phyloP scores from a whole-genome alignment of 2,113 vertebrate genomes.

The Budorcas taxicolor region DNA sequence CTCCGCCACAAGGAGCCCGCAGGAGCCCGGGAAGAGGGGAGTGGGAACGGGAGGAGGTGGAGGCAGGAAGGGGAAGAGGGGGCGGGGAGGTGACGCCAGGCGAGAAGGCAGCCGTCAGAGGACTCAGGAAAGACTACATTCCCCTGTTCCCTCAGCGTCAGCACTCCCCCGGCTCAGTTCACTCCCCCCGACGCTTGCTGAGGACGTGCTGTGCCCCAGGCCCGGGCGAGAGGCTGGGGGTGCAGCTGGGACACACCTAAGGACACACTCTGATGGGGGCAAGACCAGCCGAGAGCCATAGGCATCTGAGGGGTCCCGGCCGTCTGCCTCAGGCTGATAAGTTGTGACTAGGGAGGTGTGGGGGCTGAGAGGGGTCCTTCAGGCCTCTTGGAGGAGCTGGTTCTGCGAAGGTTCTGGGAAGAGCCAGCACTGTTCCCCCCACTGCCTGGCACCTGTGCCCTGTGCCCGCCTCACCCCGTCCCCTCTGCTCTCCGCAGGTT shows the following conservation, averaged over 20 bases:
- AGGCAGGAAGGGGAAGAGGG: background rate
- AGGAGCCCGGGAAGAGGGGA: background rate
- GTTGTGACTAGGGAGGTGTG: background rate
- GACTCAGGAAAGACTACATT: background rate
- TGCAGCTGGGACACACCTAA: background rate
- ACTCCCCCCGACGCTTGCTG: background rate
- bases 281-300: background rate
- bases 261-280: background rate
- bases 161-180: background rate
- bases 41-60: background rate
- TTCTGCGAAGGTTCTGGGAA: background rate
- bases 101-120: background rate
- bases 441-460: background rate
- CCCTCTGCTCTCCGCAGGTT: slow-evolving; percentile 85
- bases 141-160: background rate
- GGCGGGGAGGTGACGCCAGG: background rate
- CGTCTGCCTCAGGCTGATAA: too few relatives aligned
- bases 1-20: background rate
- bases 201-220: background rate
- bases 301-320: background rate
- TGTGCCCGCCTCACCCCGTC: slow-evolving; percentile 66
- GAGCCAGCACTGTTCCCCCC: background rate
- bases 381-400: background rate
- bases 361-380: accelerated
- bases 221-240: background rate